Conservation (phyloP, 1,140 invertebrate genomes). For the Carposina sasakii region DNA sequence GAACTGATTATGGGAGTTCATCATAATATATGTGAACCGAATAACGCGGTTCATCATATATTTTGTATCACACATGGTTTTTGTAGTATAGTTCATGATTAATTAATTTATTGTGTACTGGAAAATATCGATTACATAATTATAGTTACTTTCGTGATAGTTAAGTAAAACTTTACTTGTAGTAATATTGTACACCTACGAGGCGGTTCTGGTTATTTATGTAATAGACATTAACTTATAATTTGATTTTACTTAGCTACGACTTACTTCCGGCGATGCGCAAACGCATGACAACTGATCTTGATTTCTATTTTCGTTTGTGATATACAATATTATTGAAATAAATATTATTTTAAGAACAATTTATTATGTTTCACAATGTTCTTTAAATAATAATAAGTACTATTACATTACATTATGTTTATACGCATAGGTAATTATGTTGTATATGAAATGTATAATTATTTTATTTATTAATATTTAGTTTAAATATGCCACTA, state of each 20-base stretch:
- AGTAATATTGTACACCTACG: conserved; percentile 48
- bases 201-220: conserved; percentile 53
- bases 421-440: conserved; percentile 35
- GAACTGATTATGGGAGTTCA: too few species aligned
- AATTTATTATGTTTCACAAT: conserved; percentile 23
- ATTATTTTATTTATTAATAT: conserved; percentile 13
- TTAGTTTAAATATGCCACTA: too few species aligned
- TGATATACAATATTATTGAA: conserved; percentile 46
- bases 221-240: conserved; percentile 43
- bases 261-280: conserved; percentile 43
- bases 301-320: conserved; percentile 41
- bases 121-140: conserved; percentile 55
- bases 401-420: conserved; percentile 34
- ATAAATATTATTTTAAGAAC: conserved; percentile 42
- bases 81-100: conserved; percentile 63
- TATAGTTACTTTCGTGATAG: conserved; percentile 67
- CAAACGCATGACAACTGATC: conserved; percentile 48
- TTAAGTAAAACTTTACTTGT: conserved; percentile 54
- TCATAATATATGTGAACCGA: too few species aligned
- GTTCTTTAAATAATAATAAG: conserved; percentile 29
- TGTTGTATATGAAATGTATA: conserved; percentile 48
- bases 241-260: conserved; percentile 26
- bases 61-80: conserved; percentile 56
- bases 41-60: conserved; percentile 40
- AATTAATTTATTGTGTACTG: conserved; percentile 65